These are phyloP conservation scores for Spialia ferax DNA, from an alignment of 2,888 invertebrate species.

Conservation along the genomic window DNA sequence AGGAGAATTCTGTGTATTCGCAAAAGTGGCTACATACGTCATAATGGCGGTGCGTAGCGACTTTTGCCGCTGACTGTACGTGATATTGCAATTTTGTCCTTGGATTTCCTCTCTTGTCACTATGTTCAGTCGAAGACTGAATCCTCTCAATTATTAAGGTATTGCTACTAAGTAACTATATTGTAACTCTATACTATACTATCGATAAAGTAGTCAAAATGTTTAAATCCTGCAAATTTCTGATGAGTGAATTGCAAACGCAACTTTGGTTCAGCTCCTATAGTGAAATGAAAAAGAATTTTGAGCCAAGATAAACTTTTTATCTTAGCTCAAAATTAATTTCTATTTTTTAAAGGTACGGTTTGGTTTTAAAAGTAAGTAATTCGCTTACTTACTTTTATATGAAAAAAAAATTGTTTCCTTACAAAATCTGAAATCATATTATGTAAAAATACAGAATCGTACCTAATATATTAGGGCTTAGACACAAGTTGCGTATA, in stretches of 20 bases:
- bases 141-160: slow-evolving; percentile 30
- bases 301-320: too few species aligned
- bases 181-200: slow-evolving; percentile 17
- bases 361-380: too few species aligned
- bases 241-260: slow-evolving; percentile 8
- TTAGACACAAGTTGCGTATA: slow-evolving; percentile 19
- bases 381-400: too few species aligned
- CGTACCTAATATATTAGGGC: neutral
- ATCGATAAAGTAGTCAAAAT: slow-evolving; percentile 15
- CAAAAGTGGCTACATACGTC: slow-evolving; percentile 9
- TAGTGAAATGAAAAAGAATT: neutral
- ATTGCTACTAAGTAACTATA: slow-evolving; percentile 18
- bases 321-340: too few species aligned
- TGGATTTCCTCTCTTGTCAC: slow-evolving; percentile 18
- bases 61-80: slow-evolving; percentile 45
- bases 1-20: slow-evolving; percentile 49
- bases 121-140: slow-evolving; percentile 19
- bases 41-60: slow-evolving; percentile 39
- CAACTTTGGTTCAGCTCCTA: slow-evolving; percentile 17
- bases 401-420: too few species aligned
- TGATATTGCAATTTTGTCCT: slow-evolving; percentile 71
- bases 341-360: too few species aligned
- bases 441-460: too few species aligned
- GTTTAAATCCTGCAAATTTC: slow-evolving; percentile 8
- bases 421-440: too few species aligned